Base-by-base conservation (phyloP, 2,888 invertebrate genomes). In the Metellina segmentata region DNA sequence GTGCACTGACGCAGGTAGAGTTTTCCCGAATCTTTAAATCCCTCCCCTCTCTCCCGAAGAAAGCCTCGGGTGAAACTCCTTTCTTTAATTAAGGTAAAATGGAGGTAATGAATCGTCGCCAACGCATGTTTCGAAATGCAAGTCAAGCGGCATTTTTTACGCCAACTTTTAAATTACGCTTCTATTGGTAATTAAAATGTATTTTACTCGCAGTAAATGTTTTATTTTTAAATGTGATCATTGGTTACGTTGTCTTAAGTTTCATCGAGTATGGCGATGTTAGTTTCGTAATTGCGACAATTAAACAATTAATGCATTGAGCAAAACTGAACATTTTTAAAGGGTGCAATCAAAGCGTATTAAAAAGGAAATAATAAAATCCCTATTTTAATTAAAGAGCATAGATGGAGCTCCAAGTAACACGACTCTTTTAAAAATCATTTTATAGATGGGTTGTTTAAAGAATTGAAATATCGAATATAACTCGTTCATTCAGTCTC, bases 1-100 rank as follows among this genome's bases (percentile, higher is more conserved):
- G 20, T 71, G 70, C 71, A 71, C 19, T 82, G 71, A 72, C 16
- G 82, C 82, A 82, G 51, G 71, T 72, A 82, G 71, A 34, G 71
- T 71, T 70, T 82, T 51, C 82, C 71, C 71, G 70, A 82, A 82
- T 82, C 71, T 85, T 74, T 53, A 75, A 85, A 61, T 74, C 53
- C 16, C 5, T 75, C 19, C 85, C 53, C 75, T 20, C 52, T 74
- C 52, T 19, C 82, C 70, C 20, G n/a, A 82, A 82, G 69, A 89
- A 89, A 49, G 81, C 88, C 81, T 51, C 53, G n/a, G 69, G 88
- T 75, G 19, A 53, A 69, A 69, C 87, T 53, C 74, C 81, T 75
- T 81, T 81, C 89, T 78, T 89, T 89, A 89, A 89, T 89, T 88
- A 88, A 88, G 53, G 70, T 72, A 70, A 78, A 86, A 78, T 75